These are phyloP conservation scores for Bathynomus jamesi DNA, from an alignment of 1,140 invertebrate genomes.

Conservation along the genomic window DNA sequence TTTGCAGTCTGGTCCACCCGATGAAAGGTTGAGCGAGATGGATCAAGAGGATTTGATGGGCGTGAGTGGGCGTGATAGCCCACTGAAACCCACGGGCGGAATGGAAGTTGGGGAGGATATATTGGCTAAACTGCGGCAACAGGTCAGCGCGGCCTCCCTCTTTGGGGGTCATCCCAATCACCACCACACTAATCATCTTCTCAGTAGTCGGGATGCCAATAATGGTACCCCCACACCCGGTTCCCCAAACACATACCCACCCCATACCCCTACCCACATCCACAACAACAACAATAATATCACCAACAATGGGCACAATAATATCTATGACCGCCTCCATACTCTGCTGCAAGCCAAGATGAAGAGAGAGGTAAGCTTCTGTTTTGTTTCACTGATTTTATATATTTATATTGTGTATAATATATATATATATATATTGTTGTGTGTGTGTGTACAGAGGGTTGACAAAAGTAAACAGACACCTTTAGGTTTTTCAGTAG, in stretches of 20 bases:
- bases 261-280: slow-evolving; percentile 16
- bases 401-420: too few species aligned
- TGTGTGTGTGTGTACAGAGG: too few species aligned
- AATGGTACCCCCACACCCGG: slow-evolving; percentile 5
- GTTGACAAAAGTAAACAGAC: too few species aligned
- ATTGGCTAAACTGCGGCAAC: slow-evolving; percentile 34
- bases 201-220: slow-evolving; percentile 4
- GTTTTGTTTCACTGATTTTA: too few species aligned
- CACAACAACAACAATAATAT: slow-evolving; percentile 27
- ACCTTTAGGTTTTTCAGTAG: too few species aligned
- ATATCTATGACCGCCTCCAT: slow-evolving; percentile 30
- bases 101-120: slow-evolving; percentile 27
- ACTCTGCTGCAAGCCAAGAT: slow-evolving; percentile 28
- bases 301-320: slow-evolving; percentile 18
- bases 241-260: slow-evolving; percentile 12
- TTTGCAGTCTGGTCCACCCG: slow-evolving; percentile 26
- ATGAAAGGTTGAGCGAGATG: slow-evolving; percentile 32
- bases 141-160: slow-evolving; percentile 26
- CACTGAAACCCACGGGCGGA: slow-evolving; percentile 14
- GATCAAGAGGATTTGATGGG: slow-evolving; percentile 33
- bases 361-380: neutral
- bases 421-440: too few species aligned
- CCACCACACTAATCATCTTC: too few species aligned
- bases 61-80: slow-evolving; percentile 22
- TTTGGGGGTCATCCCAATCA: slow-evolving; percentile 12